phyloP scores from a whole-genome alignment of 1,140 invertebrate species.

The Saxidomus purpurata region DNA sequence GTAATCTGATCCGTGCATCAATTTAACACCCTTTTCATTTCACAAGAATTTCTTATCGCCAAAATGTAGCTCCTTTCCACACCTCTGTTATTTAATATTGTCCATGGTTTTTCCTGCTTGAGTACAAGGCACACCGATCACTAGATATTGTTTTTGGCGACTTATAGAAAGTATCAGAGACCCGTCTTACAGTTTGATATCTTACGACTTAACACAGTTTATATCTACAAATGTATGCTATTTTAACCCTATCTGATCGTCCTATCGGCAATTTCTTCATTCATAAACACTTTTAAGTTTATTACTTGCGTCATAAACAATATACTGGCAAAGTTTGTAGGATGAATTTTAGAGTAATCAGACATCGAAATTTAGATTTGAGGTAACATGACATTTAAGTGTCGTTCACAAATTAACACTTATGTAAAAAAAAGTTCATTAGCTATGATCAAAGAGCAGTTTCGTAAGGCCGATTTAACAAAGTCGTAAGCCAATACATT shows the following conservation, averaged over 20 bases:
- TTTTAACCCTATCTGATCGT: neutral
- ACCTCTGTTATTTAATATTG: neutral
- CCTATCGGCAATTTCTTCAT: neutral
- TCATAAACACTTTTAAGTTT: slow-evolving; percentile 9
- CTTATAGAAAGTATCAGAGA: neutral
- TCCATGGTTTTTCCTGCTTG: neutral
- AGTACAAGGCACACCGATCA: neutral
- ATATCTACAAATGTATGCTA: neutral
- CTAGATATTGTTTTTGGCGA: neutral
- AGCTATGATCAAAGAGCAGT: neutral
- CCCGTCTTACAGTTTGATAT: neutral
- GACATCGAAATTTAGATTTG: neutral
- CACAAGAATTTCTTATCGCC: neutral
- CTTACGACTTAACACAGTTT: neutral
- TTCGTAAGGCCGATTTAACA: neutral
- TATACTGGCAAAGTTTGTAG: neutral
- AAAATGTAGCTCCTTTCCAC: neutral
- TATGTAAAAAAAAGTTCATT: neutral
- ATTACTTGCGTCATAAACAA: neutral
- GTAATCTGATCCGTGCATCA: slow-evolving; percentile 21
- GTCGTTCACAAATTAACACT: neutral
- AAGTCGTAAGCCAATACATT: neutral
- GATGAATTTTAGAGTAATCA: neutral
- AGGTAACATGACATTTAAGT: neutral
- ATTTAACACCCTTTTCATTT: slow-evolving; percentile 14